Base-by-base conservation (phyloP, 1,140 invertebrate genomes). In the Bombus waltoni region DNA sequence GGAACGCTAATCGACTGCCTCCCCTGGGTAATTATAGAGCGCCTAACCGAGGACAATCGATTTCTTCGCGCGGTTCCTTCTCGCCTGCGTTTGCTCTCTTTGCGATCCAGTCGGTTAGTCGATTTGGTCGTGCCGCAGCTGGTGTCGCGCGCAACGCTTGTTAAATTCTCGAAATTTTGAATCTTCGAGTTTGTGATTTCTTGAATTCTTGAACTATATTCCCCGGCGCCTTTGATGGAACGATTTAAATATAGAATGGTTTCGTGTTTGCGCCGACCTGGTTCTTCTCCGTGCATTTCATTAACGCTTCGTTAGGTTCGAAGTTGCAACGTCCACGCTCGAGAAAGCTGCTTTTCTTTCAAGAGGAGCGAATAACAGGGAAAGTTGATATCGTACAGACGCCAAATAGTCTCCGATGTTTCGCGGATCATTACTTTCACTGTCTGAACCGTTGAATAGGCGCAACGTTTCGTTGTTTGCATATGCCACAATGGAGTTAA, bases 1-100 rank as follows among this genome's bases (percentile, higher is more conserved):
- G 57, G n/a, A 25, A 13, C 35, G 44, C 62, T 77, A 83, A 77
- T 83, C 73, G 73, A 77, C 62, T 28, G 42, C 8, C 62, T 53
- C 6, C 28, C 6, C 8, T 13, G 53, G 42, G 74, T 65, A 47
- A 38, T 47, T 74, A 59, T 35, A 32, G 25, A 38, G 25, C 18
- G 5, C 8, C 59, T 73, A 74, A 74, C 42, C 70, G 38, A 13
- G 71, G 9, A 73, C 71, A 32, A 73, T 73, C 42, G 42, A 22
- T 40, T 47, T 10, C 13, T 32, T 44, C 71, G 28, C 18, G 68
- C 25, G 22, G 22, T n/a, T 71, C 70, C 28, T 71, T 42, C 28
- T 42, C 40, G 38, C 40, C 1, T n/a, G 11, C 40, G 42, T n/a
- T 71, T 10, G 5, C 70, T n/a, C 13, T 15, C 22, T 28, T 40